phyloP scores from a whole-genome alignment of 2,888 invertebrate species.

The Petrolisthes manimaculis region DNA sequence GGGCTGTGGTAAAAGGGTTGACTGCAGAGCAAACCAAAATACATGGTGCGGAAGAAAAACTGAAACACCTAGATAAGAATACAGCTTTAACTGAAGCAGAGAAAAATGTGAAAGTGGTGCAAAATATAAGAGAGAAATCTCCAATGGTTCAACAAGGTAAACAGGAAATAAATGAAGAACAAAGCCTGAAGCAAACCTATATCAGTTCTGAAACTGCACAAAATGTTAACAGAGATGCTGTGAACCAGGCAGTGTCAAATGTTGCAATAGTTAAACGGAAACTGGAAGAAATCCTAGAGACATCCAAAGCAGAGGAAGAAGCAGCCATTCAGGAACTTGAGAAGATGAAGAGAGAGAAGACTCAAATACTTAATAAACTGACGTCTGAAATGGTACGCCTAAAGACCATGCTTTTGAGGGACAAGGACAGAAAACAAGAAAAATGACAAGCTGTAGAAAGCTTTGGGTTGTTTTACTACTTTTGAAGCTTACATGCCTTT shows the following conservation, averaged over 20 bases:
- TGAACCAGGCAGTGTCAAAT: conserved; percentile 25
- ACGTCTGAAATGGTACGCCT: conserved; percentile 29
- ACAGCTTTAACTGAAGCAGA: background rate
- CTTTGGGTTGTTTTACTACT: too few relatives aligned
- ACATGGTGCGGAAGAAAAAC: background rate
- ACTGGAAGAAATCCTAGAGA: conserved; percentile 43
- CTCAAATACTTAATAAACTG: conserved; percentile 33
- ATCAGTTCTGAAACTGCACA: background rate
- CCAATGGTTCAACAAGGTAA: background rate
- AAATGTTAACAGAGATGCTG: background rate
- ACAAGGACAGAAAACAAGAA: conserved; percentile 11
- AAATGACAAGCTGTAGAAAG: background rate
- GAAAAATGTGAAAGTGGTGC: background rate
- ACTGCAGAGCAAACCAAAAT: background rate
- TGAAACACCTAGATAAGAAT: background rate
- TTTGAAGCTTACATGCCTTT: too few relatives aligned
- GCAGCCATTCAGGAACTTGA: conserved; percentile 35
- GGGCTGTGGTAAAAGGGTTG: background rate
- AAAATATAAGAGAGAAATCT: background rate
- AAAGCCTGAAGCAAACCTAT: background rate
- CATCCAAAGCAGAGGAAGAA: conserved; percentile 41
- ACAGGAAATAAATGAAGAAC: background rate
- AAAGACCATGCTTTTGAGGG: conserved; percentile 22
- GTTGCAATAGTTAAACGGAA: conserved; percentile 34
- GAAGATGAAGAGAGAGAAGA: conserved; percentile 44